Conservation (phyloP, 2,797 vertebrate species). For the Threskiornis aethiopicus region DNA sequence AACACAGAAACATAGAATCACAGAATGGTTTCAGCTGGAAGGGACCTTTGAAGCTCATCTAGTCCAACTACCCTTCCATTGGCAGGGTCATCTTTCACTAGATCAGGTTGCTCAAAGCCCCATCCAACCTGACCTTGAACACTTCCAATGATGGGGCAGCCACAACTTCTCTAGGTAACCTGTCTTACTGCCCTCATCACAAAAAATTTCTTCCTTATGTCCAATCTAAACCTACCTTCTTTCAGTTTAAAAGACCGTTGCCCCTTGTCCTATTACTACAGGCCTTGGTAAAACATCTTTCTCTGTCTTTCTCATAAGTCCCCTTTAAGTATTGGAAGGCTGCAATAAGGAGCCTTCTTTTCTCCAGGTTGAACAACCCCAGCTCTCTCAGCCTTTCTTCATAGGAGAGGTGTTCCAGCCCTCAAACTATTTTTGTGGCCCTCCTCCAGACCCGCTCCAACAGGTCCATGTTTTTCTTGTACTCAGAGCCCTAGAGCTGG, state of each 20-base stretch:
- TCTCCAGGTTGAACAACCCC: not conserved
- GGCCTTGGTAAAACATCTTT: not conserved
- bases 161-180: not conserved
- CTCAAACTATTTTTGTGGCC: not conserved
- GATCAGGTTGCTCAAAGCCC: not conserved
- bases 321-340: not conserved
- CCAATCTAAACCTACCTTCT: not conserved
- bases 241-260: not conserved
- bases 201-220: not conserved
- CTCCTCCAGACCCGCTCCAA: not conserved
- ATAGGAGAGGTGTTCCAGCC: not conserved
- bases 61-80: not conserved
- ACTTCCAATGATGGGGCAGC: rapidly evolving
- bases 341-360: not conserved
- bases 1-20: not conserved
- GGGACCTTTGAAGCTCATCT: not conserved
- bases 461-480: not conserved
- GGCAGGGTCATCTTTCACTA: not conserved
- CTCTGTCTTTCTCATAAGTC: not conserved
- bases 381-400: not conserved
- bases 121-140: not conserved
- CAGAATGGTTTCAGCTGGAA: not conserved
- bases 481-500: not conserved
- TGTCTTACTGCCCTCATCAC: not conserved
- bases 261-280: not conserved